Conservation (phyloP, 2,113 vertebrate genomes). For the Dipodomys ordii region DNA sequence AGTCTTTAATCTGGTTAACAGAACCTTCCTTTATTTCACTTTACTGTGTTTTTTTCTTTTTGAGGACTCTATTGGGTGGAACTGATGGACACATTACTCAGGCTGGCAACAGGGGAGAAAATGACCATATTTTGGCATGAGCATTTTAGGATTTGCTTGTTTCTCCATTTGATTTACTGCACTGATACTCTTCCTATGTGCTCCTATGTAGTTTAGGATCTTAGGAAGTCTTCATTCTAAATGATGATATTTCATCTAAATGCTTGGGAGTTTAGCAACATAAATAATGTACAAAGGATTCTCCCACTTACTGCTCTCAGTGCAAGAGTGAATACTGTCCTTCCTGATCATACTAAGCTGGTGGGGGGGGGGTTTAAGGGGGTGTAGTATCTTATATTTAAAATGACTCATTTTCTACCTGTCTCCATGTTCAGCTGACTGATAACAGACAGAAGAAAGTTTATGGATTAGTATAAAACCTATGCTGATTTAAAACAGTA, state of each 20-base stretch:
- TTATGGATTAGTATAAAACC: neutral
- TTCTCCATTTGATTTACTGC: neutral
- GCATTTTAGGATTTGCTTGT: constrained; percentile 16
- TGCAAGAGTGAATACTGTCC: neutral
- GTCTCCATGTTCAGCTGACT: neutral
- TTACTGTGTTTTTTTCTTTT: constrained; percentile 45
- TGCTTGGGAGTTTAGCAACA: neutral
- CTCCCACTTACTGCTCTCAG: neutral
- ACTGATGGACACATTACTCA: constrained; percentile 14
- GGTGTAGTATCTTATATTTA: too few species aligned
- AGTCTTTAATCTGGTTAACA: constrained; percentile 59
- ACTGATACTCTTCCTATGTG: neutral
- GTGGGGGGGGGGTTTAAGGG: too few species aligned
- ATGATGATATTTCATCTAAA: neutral
- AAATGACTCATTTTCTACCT: constrained; percentile 22
- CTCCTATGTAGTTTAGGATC: neutral
- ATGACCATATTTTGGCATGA: constrained; percentile 25
- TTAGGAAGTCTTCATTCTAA: constrained; percentile 46
- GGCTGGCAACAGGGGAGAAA: neutral
- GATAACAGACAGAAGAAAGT: neutral
- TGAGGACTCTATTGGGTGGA: constrained; percentile 24
- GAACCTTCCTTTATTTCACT: constrained; percentile 41
- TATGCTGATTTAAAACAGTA: neutral
- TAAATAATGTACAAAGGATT: neutral
- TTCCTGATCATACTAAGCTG: neutral